Evolutionary conservation across 2,797 vertebrate genomes (phyloP).

Genomic region (Anguilla pacifica): DNA sequence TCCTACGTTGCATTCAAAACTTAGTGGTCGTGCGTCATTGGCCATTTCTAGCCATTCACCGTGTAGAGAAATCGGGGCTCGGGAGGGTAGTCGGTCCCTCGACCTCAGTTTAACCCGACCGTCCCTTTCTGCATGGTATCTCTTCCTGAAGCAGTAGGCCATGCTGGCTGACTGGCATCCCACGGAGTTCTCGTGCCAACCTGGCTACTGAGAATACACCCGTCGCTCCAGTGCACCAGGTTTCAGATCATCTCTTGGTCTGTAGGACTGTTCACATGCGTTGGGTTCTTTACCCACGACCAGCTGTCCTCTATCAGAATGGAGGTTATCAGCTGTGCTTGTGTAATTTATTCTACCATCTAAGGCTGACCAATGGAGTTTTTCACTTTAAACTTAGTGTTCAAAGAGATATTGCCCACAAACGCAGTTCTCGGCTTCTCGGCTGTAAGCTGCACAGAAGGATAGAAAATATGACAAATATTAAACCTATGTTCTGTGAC

Average conservation of each 20-base stretch:
- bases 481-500: neutral
- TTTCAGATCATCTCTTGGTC: neutral
- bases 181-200: neutral
- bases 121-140: too few species aligned
- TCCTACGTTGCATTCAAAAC: too few species aligned
- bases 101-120: too few species aligned
- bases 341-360: conserved; percentile 37
- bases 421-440: neutral
- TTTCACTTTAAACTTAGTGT: conserved; percentile 11
- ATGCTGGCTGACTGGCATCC: conserved; percentile 14
- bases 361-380: neutral
- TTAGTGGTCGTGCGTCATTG: too few species aligned
- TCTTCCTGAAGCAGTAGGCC: neutral
- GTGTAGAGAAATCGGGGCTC: too few species aligned
- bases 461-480: neutral
- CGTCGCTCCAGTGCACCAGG: neutral
- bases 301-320: conserved; percentile 7
- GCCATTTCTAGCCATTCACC: too few species aligned
- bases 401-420: neutral
- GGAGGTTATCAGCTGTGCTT: conserved; percentile 41
- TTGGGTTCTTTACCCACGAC: neutral
- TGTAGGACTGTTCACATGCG: neutral
- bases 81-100: too few species aligned
- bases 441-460: neutral
- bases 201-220: neutral